Evolutionary conservation across 2,113 vertebrate genomes (phyloP).

Genomic region (Trinectes maculatus): DNA sequence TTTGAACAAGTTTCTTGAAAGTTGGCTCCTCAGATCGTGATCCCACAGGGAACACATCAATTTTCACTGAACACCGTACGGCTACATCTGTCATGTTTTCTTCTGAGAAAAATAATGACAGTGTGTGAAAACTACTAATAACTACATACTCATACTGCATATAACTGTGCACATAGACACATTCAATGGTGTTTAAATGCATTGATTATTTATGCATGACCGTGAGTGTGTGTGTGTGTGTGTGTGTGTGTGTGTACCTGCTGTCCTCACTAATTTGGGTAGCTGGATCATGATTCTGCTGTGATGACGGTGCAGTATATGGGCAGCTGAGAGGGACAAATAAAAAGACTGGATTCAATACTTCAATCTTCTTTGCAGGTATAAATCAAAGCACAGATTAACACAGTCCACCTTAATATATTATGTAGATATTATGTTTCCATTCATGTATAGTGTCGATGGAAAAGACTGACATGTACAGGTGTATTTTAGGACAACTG

Average conservation of each 20-base stretch:
- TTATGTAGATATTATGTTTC: neutral
- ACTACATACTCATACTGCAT: no score
- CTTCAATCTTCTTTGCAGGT: neutral
- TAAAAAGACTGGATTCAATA: slow-evolving; percentile 17
- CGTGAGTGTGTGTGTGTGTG: slow-evolving; percentile 16
- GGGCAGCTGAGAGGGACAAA: slow-evolving; percentile 71
- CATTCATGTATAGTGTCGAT: neutral
- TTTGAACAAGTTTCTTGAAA: slow-evolving; percentile 28
- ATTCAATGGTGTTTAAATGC: neutral
- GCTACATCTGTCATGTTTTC: slow-evolving; percentile 5
- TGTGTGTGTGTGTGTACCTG: slow-evolving; percentile 62
- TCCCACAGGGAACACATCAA: slow-evolving; percentile 16
- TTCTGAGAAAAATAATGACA: slow-evolving; percentile 2
- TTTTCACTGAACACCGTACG: slow-evolving; percentile 5
- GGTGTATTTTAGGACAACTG: slow-evolving; percentile 16
- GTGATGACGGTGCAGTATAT: slow-evolving; percentile 20
- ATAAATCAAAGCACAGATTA: slow-evolving; percentile 18
- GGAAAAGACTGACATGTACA: neutral
- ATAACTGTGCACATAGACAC: neutral
- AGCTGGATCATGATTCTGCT: slow-evolving; percentile 40
- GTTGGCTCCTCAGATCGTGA: slow-evolving; percentile 8
- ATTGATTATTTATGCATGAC: no score
- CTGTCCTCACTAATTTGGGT: slow-evolving; percentile 40
- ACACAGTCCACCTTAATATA: neutral
- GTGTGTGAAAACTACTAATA: no score